Evolutionary conservation across 1,140 invertebrate genomes (phyloP).

Genomic region (Caenorhabditis latens): DNA sequence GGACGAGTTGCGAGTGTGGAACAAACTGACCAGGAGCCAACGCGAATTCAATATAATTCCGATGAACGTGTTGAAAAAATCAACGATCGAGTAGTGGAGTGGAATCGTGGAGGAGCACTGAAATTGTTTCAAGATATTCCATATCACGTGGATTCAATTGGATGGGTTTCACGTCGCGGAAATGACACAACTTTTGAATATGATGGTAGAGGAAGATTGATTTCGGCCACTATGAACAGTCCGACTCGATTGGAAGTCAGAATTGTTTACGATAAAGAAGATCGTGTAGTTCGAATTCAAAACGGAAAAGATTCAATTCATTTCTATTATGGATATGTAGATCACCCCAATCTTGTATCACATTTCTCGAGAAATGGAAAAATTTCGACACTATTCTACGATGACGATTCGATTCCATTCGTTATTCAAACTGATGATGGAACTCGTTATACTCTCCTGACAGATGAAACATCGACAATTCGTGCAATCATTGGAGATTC

Average conservation of each 20-base stretch:
- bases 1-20: constrained; percentile 28
- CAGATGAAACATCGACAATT: constrained; percentile 35
- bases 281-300: constrained; percentile 24
- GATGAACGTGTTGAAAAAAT: constrained; percentile 15
- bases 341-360: constrained; percentile 18
- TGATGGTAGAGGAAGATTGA: constrained; percentile 46
- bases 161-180: not conserved
- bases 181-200: constrained; percentile 38
- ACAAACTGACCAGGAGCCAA: constrained; percentile 8
- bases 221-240: not conserved
- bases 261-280: constrained; percentile 39
- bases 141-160: constrained; percentile 11
- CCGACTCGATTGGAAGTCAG: not conserved
- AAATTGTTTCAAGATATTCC: constrained; percentile 19
- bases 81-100: not conserved
- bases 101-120: constrained; percentile 28
- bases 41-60: constrained; percentile 20
- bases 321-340: constrained; percentile 37
- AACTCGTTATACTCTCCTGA: constrained; percentile 35
- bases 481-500: constrained; percentile 16
- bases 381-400: constrained; percentile 52
- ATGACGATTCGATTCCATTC: constrained; percentile 49
- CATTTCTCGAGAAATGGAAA: constrained; percentile 58
- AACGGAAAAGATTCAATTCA: not conserved
- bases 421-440: constrained; percentile 46